Percentiles rank a stretch among this genome's conserved stretches.
Conservation (phyloP, 92 coral and sea anemone species). For the Phymanthus crucifer region DNA sequence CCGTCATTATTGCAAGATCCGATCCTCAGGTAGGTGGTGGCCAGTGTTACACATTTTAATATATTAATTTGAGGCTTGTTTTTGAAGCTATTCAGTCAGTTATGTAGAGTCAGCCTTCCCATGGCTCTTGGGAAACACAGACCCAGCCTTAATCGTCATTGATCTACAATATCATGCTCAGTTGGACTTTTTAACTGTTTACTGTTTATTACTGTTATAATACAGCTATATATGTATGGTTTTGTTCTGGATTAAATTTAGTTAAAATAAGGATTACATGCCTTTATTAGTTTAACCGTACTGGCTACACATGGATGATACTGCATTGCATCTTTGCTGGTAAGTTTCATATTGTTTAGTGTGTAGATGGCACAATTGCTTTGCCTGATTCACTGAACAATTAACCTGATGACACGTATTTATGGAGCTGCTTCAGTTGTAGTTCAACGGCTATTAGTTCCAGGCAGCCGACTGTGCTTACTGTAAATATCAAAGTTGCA, state of each 20-base stretch:
- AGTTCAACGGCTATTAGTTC: too few species aligned
- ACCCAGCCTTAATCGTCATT: too few species aligned
- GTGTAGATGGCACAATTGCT: too few species aligned
- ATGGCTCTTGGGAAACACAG: too few species aligned
- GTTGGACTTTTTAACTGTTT: too few species aligned
- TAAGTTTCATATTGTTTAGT: conserved; percentile 8
- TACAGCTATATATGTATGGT: neutral
- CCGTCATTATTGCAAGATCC: conserved; percentile 30
- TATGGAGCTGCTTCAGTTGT: too few species aligned
- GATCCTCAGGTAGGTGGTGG: conserved; percentile 52
- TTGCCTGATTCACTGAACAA: neutral
- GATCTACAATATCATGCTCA: neutral
- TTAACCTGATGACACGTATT: too few species aligned
- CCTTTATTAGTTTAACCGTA: conserved; percentile 53
- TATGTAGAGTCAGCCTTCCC: too few species aligned
- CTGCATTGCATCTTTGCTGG: conserved; percentile 63
- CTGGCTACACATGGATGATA: conserved; percentile 78
- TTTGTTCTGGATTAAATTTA: neutral
- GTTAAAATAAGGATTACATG: neutral
- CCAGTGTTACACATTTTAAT: neutral
- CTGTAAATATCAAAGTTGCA: neutral
- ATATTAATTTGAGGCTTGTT: too few species aligned
- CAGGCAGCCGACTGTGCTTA: too few species aligned
- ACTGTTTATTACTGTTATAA: neutral
- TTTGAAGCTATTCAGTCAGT: too few species aligned